These are phyloP conservation scores for Scaeva pyrastri DNA, from an alignment of 2,888 invertebrate genomes.

Conservation along the genomic window DNA sequence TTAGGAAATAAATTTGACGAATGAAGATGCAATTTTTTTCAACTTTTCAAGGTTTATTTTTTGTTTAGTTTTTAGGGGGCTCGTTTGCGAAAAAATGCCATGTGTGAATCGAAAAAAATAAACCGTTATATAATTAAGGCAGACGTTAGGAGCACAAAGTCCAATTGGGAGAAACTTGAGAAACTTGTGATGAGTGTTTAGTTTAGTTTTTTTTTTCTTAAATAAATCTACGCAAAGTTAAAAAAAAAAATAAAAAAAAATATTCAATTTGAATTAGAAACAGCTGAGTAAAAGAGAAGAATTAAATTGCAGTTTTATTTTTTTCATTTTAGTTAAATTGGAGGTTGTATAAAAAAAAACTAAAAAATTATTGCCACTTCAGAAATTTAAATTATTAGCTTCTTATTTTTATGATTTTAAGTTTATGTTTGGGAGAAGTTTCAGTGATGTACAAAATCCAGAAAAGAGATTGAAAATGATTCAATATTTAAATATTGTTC, in stretches of 20 bases:
- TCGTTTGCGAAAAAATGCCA: constrained; percentile 6
- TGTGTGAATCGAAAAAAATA: constrained; percentile 1
- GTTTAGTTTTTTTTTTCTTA: neutral
- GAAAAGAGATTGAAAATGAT: no score
- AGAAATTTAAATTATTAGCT: no score
- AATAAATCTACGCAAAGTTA: neutral
- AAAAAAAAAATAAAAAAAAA: neutral
- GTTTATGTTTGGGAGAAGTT: no score
- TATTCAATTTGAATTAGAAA: no score
- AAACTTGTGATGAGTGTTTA: neutral
- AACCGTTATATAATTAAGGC: neutral
- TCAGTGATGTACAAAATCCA: no score
- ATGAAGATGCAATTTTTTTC: constrained; percentile 13
- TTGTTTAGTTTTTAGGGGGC: constrained; percentile 2
- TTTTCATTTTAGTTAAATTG: no score
- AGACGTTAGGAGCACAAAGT: neutral
- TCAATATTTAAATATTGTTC: no score
- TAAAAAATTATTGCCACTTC: no score
- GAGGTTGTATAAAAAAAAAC: no score
- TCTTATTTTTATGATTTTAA: no score
- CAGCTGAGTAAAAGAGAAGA: no score
- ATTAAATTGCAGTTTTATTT: no score
- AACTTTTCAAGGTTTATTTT: neutral
- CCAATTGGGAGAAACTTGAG: neutral
- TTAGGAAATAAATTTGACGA: constrained; percentile 23